Evolutionary conservation across 2,888 invertebrate genomes (phyloP).

Genomic region (Bugulina stolonifera): DNA sequence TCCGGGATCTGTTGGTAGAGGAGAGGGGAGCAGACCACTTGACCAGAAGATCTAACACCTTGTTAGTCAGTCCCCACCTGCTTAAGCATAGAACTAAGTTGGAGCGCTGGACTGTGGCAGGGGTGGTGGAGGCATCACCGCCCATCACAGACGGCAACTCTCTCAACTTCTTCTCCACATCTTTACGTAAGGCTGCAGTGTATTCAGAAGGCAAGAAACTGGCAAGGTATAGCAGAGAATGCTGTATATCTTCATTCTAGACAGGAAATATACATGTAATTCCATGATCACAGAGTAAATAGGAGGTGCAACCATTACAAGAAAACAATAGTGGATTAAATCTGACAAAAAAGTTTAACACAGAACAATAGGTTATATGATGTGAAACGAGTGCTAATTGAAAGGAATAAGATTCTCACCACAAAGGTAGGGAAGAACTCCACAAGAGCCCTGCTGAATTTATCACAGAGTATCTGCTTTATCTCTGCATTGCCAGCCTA

Average conservation of each 20-base stretch:
- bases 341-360: not conserved
- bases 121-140: not conserved
- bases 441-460: slow-evolving; percentile 28
- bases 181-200: not conserved
- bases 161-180: not conserved
- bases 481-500: slow-evolving; percentile 27
- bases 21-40: not conserved
- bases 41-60: not conserved
- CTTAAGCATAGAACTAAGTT: not conserved
- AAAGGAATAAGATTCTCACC: no score
- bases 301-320: no score
- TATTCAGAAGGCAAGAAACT: not conserved
- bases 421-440: slow-evolving; percentile 28
- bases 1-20: not conserved
- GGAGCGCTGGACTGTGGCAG: no score
- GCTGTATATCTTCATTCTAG: slow-evolving; percentile 1
- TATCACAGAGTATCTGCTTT: slow-evolving; percentile 26
- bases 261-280: not conserved
- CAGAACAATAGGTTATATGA: not conserved
- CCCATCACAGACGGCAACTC: not conserved
- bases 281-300: no score
- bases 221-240: not conserved
- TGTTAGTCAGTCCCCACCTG: not conserved
- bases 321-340: no score
- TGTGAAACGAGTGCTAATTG: no score